Evolutionary conservation across 2,113 vertebrate species (phyloP).

Genomic region (Pituophis catenifer): DNA sequence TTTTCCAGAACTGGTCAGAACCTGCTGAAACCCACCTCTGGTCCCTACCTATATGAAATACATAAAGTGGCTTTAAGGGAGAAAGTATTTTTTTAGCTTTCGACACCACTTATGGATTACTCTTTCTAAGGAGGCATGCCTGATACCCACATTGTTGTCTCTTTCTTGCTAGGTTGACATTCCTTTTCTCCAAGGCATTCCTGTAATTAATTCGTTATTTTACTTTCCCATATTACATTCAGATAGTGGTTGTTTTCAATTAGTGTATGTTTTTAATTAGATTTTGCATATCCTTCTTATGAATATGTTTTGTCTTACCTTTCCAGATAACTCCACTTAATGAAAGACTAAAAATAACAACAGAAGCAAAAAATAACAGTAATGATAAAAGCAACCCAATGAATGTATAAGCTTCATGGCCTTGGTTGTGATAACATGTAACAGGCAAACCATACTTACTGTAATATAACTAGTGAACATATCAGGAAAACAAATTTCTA

Average conservation of each 20-base stretch:
- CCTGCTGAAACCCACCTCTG: too few species aligned
- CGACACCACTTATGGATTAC: background rate
- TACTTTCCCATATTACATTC: background rate
- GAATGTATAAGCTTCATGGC: background rate
- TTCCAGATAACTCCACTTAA: background rate
- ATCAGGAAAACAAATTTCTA: background rate
- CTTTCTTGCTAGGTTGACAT: background rate
- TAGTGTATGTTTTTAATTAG: background rate
- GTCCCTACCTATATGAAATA: background rate
- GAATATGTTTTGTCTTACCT: background rate
- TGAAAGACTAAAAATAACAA: background rate
- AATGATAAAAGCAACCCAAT: background rate
- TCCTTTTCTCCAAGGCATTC: background rate
- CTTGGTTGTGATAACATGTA: background rate
- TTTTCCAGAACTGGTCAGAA: too few species aligned
- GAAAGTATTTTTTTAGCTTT: background rate
- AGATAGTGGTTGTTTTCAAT: background rate
- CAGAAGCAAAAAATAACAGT: background rate
- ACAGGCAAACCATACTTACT: background rate
- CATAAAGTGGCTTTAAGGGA: background rate
- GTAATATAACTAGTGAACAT: background rate
- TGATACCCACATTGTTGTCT: background rate
- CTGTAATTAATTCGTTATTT: background rate
- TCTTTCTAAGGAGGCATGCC: background rate
- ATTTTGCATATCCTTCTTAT: background rate